Evolutionary conservation across 2,797 vertebrate species (phyloP), one percentile per base, ranked within the genome.

Genomic region (Girardinus metallicus): DNA sequence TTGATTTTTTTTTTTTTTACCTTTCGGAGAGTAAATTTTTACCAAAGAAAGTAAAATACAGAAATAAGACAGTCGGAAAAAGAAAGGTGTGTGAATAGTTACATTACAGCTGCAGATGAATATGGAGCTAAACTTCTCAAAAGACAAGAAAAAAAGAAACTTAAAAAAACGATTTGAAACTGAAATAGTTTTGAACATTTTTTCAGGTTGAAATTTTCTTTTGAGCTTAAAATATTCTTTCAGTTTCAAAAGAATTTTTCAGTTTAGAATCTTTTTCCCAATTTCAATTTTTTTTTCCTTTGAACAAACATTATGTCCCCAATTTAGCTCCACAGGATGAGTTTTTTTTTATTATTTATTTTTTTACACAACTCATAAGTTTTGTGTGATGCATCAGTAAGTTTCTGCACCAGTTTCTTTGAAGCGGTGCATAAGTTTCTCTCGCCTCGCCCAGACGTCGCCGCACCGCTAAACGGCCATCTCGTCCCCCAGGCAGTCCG

Each of bases 401-500:
- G 80, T 60, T 55, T 84, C 66, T 62, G 46, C 79, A 15, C 39
- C 36, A 34, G 74, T 84, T 79, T 49, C 57, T 57, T 36, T 64
- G 12, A 68, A n/a, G 6, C 29, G 76, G 76, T 78, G 39, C 44
- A 51, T 44, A 57, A 76, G 46, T 78, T 44, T 62, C 49, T 70
- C 55, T 34, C 74, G 47, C 73, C 55, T 16, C 12, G 51, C 72
- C 34, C 64, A 57, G 84, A 31, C 57, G 46, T 41, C 44, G 31
- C 36, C 76, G 29, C 75, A 71, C 36, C 75, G 34, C 89, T 95
- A 98, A 90, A 99, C 96, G 0, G 97, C 97, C 31, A 97, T 95
- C 93, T 97, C 97, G 0, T 98, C 97, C 1, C 97, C 97, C 88
- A 99, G 93, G 85, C 96, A 96, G 93, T 98, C 97, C 0, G 97